Base-by-base conservation (phyloP, 2,113 vertebrate genomes). In the Xyliphius kryptos region DNA sequence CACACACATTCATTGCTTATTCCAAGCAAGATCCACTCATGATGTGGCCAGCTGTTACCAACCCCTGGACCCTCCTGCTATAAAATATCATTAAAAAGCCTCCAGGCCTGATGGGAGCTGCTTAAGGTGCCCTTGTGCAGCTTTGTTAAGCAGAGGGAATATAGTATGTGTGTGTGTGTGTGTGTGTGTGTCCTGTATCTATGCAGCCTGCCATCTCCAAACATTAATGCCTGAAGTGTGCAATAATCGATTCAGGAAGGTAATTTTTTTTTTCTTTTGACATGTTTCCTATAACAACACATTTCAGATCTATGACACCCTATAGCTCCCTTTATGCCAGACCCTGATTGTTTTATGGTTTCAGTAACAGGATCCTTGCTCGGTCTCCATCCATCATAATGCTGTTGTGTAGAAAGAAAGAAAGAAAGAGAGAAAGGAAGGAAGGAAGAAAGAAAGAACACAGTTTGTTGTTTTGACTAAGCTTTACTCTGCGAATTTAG, bases 201-300 rank as follows among this genome's bases (percentile, higher is more conserved):
- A n/a, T n/a, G n/a, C n/a, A n/a, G n/a, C n/a, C n/a, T n/a, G n/a
- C n/a, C n/a, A n/a, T n/a, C n/a, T n/a, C n/a, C n/a, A n/a, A n/a
- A n/a, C n/a, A n/a, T n/a, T n/a, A n/a, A n/a, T n/a, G n/a, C n/a
- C n/a, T n/a, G n/a, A n/a, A n/a, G n/a, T n/a, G n/a, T n/a, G n/a
- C n/a, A n/a, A n/a, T n/a, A n/a, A n/a, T n/a, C n/a, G n/a, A n/a
- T n/a, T n/a, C n/a, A n/a, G n/a, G n/a, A n/a, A n/a, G n/a, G n/a
- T n/a, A n/a, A n/a, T n/a, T n/a, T n/a, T n/a, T 78, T 82, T 75
- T 82, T 78, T 68, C 79, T 85, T 75, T 79, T 84, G 69, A 71
- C 67, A 80, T 74, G 74, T 82, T 84, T 78, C 73, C 60, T 50
- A 73, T 69, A 82, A 71, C 58, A 67, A 71, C 73, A 78, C 81